Percentiles rank a stretch among this genome's conserved stretches.
These are phyloP conservation scores for Eublepharis macularius DNA, from an alignment of 2,113 vertebrate species.

Conservation along the genomic window DNA sequence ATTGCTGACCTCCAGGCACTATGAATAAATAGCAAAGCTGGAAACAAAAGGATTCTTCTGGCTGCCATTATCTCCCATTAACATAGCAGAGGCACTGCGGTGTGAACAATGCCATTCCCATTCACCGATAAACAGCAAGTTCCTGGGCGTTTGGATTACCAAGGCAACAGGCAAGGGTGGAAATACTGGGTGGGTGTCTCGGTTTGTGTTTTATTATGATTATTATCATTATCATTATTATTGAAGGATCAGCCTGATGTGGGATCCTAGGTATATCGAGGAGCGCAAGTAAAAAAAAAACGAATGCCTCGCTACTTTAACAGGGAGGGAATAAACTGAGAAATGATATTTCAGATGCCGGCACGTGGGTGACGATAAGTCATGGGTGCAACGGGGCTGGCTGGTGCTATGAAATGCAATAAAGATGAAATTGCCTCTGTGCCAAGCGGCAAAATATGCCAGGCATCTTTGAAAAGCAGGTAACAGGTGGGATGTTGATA, in stretches of 20 bases:
- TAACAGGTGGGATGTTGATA: slow-evolving; percentile 69
- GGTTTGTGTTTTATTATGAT: background rate
- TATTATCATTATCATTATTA: slow-evolving; percentile 40
- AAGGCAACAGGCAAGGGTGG: slow-evolving; percentile 73
- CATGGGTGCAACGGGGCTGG: slow-evolving; percentile 51
- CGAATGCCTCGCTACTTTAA: slow-evolving; percentile 52
- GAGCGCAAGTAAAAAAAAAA: slow-evolving; percentile 48
- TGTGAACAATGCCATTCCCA: slow-evolving; percentile 72
- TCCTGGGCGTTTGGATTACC: slow-evolving; percentile 70
- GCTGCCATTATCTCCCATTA: slow-evolving; percentile 75
- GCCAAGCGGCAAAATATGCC: slow-evolving; percentile 47
- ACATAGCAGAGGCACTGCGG: slow-evolving; percentile 70
- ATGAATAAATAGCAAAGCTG: slow-evolving; percentile 74
- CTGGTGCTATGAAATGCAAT: slow-evolving; percentile 44
- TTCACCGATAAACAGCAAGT: slow-evolving; percentile 71
- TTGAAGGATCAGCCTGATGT: slow-evolving; percentile 66
- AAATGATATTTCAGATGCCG: slow-evolving; percentile 51
- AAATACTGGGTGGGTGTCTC: slow-evolving; percentile 69
- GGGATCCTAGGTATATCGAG: slow-evolving; percentile 62
- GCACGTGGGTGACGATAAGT: slow-evolving; percentile 53
- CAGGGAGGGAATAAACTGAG: slow-evolving; percentile 43
- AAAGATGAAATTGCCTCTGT: slow-evolving; percentile 61
- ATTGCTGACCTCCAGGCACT: slow-evolving; percentile 73
- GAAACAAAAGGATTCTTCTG: slow-evolving; percentile 74
- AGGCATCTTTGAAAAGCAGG: slow-evolving; percentile 47